Evolutionary conservation across 2,113 vertebrate species (phyloP), one percentile per base, ranked within the genome.

Genomic region (Eurystomus gularis): DNA sequence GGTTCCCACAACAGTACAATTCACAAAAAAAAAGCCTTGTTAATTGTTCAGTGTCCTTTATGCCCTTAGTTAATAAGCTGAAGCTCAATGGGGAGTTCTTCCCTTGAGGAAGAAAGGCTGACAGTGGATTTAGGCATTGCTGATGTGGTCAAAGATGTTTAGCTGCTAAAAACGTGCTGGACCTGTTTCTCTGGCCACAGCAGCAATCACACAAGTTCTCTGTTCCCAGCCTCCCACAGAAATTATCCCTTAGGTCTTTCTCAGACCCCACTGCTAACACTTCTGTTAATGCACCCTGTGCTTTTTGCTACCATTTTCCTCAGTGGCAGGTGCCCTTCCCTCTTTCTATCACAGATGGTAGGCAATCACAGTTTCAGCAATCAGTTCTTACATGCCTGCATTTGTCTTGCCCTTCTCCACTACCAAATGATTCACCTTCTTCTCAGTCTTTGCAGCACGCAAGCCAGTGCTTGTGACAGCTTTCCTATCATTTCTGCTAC

Each of bases 351-450:
- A 31, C 23, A 73, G 29, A 57, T 17, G 35, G 73, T 7, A 61
- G 72, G 66, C 77, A 95, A 88, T 92, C 91, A 92, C 26, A 49
- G 42, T 49, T 86, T 58, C 83, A 75, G 88, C 93, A 94, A 94
- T 91, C 91, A 92, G 52, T n/a, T 73, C 95, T 75, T 75, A 88
- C 12, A 42, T 35, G 55, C 39, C 76, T 78, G 82, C 65, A 13
- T 88, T 90, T 86, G 54, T 78, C 86, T 70, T 81, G 60, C 64
- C 51, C 35, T 84, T 90, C 61, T 92, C 19, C 14, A 4, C 39
- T 12, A 55, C 70, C 46, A 71, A 72, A 77, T 40, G 61, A 85
- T 87, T 87, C 69, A 71, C 55, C 62, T 57, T 79, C 9, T 71
- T 60, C 80, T 54, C 68, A 80, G 65, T 14, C 72, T 65, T 78